A percentile compares a stretch with the other conserved stretches of the same genome.
Evolutionary conservation across 2,113 vertebrate species (phyloP).

Genomic region (Oryzias celebensis): DNA sequence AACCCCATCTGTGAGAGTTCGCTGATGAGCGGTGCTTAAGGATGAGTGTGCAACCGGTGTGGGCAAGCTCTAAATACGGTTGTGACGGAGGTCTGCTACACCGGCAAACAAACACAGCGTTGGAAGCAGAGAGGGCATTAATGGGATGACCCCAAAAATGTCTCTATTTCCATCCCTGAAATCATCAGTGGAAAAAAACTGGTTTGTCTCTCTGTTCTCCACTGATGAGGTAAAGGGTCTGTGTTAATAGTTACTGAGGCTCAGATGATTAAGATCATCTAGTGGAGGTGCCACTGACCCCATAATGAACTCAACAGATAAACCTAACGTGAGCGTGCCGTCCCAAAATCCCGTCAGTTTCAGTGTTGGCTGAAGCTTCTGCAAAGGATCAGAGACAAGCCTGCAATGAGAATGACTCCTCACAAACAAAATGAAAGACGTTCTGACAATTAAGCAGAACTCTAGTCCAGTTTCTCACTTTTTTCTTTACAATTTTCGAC

Average conservation of each 20-base stretch:
- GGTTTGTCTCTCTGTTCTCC: slow-evolving; percentile 31
- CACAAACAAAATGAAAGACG: too few species aligned
- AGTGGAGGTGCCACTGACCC: slow-evolving; percentile 19
- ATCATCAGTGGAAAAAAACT: slow-evolving; percentile 32
- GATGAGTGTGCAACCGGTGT: slow-evolving; percentile 8
- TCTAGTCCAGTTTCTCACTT: slow-evolving; percentile 4
- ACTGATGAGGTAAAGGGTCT: slow-evolving; percentile 35
- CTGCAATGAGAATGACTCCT: slow-evolving; percentile 35
- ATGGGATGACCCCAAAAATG: slow-evolving; percentile 52
- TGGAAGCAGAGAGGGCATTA: slow-evolving; percentile 47
- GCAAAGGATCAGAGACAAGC: slow-evolving; percentile 57
- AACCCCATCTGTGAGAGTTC: slow-evolving; percentile 42
- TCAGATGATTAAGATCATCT: slow-evolving; percentile 43
- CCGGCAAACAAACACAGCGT: slow-evolving; percentile 3
- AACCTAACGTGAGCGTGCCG: slow-evolving; percentile 11
- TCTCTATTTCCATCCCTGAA: slow-evolving; percentile 9
- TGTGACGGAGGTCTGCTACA: slow-evolving; percentile 13
- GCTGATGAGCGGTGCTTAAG: slow-evolving; percentile 21
- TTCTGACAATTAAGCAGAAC: neutral
- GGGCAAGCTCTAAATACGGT: neutral
- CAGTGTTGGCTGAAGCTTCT: slow-evolving; percentile 29
- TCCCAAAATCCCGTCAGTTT: slow-evolving; percentile 19
- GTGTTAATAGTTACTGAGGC: slow-evolving; percentile 42
- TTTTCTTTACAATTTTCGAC: neutral
- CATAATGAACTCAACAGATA: slow-evolving; percentile 45